A percentile compares a stretch with the other conserved stretches of the same genome.
Conservation (phyloP, 2,888 invertebrate genomes). For the Dasypogon diadema region DNA sequence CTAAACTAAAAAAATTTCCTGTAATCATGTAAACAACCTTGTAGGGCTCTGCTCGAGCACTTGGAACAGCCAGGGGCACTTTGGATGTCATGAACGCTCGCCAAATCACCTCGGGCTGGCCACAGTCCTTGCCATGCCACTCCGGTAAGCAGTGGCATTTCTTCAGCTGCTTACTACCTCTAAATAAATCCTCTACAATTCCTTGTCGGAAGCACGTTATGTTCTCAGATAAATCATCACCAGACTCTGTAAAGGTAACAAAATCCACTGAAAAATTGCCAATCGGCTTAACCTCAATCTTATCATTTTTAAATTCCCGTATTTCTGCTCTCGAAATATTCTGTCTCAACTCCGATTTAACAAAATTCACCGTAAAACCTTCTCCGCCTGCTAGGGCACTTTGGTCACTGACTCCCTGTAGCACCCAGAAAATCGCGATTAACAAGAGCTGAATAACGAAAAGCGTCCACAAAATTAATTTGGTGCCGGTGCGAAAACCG, state of each 20-base stretch:
- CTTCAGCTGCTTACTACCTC: conserved; percentile 1
- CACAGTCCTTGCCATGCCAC: conserved; percentile 77
- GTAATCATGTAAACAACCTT: conserved; percentile 73
- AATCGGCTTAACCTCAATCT: conserved; percentile 52
- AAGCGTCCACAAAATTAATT: conserved; percentile 64
- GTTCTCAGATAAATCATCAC: conserved; percentile 44
- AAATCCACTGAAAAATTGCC: conserved; percentile 53
- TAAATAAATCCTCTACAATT: conserved; percentile 32
- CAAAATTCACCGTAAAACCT: conserved; percentile 35
- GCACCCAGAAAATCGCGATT: conserved; percentile 64
- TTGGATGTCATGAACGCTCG: conserved; percentile 73
- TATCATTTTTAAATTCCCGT: not conserved
- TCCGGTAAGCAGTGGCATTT: conserved; percentile 73
- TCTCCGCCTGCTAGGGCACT: not conserved
- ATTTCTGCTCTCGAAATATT: not conserved
- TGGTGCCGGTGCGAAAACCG: conserved; percentile 59
- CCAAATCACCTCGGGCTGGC: conserved; percentile 77
- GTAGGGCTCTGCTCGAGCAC: conserved; percentile 61
- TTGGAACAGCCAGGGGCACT: conserved; percentile 59
- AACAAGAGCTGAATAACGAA: conserved; percentile 64
- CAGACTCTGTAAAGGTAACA: conserved; percentile 52
- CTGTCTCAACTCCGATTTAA: not conserved
- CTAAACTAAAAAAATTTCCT: conserved; percentile 70
- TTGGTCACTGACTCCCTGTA: conserved; percentile 59
- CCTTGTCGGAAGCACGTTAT: conserved; percentile 55